Evolutionary conservation across 2,888 invertebrate genomes (phyloP), one percentile per base, ranked within the genome.

Genomic region (Oligia latruncula): DNA sequence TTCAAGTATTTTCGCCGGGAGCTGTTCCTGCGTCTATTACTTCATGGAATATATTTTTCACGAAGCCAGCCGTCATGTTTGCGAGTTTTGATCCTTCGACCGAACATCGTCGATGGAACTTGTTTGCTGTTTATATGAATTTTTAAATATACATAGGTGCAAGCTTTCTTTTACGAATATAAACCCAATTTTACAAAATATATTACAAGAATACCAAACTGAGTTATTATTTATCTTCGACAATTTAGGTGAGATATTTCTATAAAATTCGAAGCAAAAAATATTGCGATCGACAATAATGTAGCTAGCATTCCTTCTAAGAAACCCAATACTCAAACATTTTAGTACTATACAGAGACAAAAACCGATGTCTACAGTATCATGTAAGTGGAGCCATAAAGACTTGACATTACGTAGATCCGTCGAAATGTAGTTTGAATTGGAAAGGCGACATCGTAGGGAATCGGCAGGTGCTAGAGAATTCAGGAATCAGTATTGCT

Each of bases 401-500:
- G 82, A 78, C 80, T 80, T 79, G 85, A 87, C 82, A 74, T 84
- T 78, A 81, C 87, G 60, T 58, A 78, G 68, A 87, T 88, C 71
- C 78, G 87, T 82, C 72, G 81, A 91, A 93, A 94, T 94, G 90
- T 91, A 93, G 92, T 93, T 93, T 92, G 93, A 92, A 95, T 93
- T 90, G 91, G 91, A 91, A 93, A 94, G 91, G 91, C 90, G 89
- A 91, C 88, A 90, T 92, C 82, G 86, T 83, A 85, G 91, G 91
- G 93, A 93, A 93, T 93, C 90, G 92, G 92, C 93, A 95, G 95
- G 94, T 94, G 93, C 90, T 90, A 91, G 90, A 89, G 90, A 92
- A 92, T 93, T 91, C 92, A 92, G 92, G 90, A 93, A 92, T 93
- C 93, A 92, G 92, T 92, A 93, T 92, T 93, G 92, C 92, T 91